A percentile compares a stretch with the other conserved stretches of the same genome.
Evolutionary conservation across 92 coral and sea anemone genomes (phyloP).

Genomic region (Siderastrea radians): DNA sequence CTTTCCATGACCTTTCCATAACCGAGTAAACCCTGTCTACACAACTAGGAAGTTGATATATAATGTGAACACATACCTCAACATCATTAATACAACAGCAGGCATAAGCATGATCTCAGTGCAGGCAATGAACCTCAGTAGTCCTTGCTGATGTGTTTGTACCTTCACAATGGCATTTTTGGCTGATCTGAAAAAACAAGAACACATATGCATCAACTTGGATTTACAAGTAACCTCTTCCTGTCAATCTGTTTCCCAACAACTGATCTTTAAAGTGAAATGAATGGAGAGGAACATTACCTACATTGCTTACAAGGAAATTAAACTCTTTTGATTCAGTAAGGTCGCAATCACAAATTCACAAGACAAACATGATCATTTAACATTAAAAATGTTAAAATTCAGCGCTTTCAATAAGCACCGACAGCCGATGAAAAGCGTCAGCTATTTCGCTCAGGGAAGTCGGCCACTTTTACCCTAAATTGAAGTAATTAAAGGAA

Average conservation of each 20-base stretch:
- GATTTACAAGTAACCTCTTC: background rate
- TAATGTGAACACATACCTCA: constrained; percentile 66
- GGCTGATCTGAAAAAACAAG: constrained; percentile 68
- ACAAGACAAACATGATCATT: too few species aligned
- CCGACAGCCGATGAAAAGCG: too few species aligned
- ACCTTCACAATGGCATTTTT: constrained; percentile 90
- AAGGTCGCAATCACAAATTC: too few species aligned
- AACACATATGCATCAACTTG: background rate
- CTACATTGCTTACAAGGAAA: too few species aligned
- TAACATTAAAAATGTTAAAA: too few species aligned
- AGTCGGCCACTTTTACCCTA: too few species aligned
- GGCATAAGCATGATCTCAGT: constrained; percentile 99
- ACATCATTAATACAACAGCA: constrained; percentile 87
- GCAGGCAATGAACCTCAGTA: constrained; percentile 94
- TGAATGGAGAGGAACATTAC: background rate
- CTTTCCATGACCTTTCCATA: background rate
- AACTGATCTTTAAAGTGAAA: background rate
- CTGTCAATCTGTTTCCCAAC: background rate
- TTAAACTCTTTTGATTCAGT: too few species aligned
- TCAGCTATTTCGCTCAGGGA: too few species aligned
- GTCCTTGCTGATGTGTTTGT: constrained; percentile 89
- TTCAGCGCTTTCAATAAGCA: too few species aligned
- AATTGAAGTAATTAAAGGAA: too few species aligned
- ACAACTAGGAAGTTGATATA: background rate
- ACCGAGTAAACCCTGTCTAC: background rate